Evolutionary conservation across 2,888 invertebrate genomes (phyloP), one percentile per base, ranked within the genome.

Genomic region (Saturnia pavonia): DNA sequence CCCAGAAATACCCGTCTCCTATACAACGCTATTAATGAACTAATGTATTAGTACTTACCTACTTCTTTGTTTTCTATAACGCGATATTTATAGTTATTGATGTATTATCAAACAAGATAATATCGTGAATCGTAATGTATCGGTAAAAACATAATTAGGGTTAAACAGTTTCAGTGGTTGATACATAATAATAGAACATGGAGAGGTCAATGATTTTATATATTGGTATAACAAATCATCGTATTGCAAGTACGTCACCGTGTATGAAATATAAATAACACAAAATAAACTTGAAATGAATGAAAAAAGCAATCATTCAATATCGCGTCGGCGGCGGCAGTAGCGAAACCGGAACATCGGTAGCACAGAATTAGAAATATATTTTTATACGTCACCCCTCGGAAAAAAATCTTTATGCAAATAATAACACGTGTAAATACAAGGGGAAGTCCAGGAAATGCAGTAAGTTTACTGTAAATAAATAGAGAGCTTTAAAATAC

Each of bases 341-440:
- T 82, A 83, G 85, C 83, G 82, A 82, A 84, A 89, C 90, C 89
- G 92, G 92, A 91, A 91, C 83, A 77, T 77, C 77, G 82, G 84
- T 81, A 80, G 86, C 83, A 92, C 91, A 85, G 89, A 93, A 92
- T 93, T 92, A 93, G 94, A 94, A 92, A 91, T 89, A 88, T 92
- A 93, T 93, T 93, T 93, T 91, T 91, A 91, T 85, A 86, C 87
- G 83, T 87, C 87, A 85, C 89, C 54, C 88, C 87, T 84, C 82
- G 79, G 87, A 86, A 91, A 90, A 91, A 91, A 90, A 87, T 82
- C 87, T 90, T 91, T 91, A 93, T 92, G 93, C 94, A 93, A 93
- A 93, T 93, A 93, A 90, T 84, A 89, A 88, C 91, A 91, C 91
- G 88, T 92, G 92, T 92, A 91, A 90, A 91, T 87, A 91, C 88